phyloP scores from a whole-genome alignment of 1,140 invertebrate genomes.

The Cherax quadricarinatus region DNA sequence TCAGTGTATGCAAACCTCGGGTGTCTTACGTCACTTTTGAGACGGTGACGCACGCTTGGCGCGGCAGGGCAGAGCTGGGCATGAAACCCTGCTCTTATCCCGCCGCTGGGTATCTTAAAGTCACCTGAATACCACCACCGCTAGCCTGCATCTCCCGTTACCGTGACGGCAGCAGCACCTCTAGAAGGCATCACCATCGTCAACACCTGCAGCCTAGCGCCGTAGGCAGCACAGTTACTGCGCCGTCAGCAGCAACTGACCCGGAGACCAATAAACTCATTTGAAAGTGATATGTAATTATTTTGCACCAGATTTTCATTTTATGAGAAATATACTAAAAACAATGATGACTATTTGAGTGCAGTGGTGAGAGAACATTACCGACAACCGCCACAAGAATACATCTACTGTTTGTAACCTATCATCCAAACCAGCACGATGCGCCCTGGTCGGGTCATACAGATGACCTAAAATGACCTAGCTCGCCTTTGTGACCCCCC shows the following conservation, averaged over 20 bases:
- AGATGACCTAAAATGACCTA: slow-evolving; percentile 42
- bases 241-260: slow-evolving; percentile 1
- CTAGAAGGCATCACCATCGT: slow-evolving; percentile 18
- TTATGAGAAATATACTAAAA: neutral
- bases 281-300: slow-evolving; percentile 54
- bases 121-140: neutral
- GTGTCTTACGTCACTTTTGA: slow-evolving; percentile 56
- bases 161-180: slow-evolving; percentile 19
- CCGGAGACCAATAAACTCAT: slow-evolving; percentile 7
- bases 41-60: neutral
- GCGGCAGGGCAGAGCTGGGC: slow-evolving; percentile 38
- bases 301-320: slow-evolving; percentile 47
- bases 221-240: neutral
- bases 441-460: slow-evolving; percentile 51
- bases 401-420: neutral
- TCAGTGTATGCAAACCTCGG: slow-evolving; percentile 59
- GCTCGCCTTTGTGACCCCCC: slow-evolving; percentile 59
- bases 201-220: slow-evolving; percentile 20
- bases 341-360: neutral
- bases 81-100: slow-evolving; percentile 36
- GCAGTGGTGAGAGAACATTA: slow-evolving; percentile 22
- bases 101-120: slow-evolving; percentile 10
- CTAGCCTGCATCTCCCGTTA: slow-evolving; percentile 19
- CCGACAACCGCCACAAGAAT: neutral
- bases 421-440: slow-evolving; percentile 16